Base-by-base conservation (phyloP, 2,113 vertebrate species). In the Prunella fulvescens region DNA sequence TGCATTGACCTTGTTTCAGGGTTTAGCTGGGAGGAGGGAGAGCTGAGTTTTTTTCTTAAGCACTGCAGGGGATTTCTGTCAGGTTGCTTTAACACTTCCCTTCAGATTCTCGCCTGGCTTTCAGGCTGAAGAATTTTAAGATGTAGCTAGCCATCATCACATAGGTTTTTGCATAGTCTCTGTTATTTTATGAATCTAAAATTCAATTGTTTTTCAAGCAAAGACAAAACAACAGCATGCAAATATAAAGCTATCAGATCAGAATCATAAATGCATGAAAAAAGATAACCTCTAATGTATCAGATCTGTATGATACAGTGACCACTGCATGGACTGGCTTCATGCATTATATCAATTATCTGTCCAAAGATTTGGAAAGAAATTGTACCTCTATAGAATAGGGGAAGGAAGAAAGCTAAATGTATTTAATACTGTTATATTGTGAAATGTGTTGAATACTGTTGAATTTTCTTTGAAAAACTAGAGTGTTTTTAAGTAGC, bases 61-160 rank as follows among this genome's bases (percentile, higher is more conserved):
- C 83, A 93, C 96, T 95, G 90, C 87, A 96, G 95, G 95, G 96
- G 88, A 96, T 97, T 95, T 97, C 95, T 97, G 96, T 96, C 92
- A 97, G 76, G 94, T 96, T 97, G 90, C 69, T 97, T 96, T 96
- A 97, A 88, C 92, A 94, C 88, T 95, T 97, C 80, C 57, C 40
- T 87, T 91, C 88, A 95, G 84, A 93, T 92, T 95, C 82, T 87
- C 86, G 77, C 90, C 77, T 93, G 88, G 67, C 80, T 97, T 92
- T 92, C 47, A 7, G 72, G 65, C 92, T 93, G 93, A 93, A 91
- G 77, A 66, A 61, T 90, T 96, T 97, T 95, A 81, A 94, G 81
- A 80, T 77, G 76, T 58, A 96, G 91, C 71, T 87, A 86, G 62
- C 83, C 69, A 86, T 71, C 83, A 78, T 81, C 82, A 64, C 72